Base-by-base conservation (phyloP, 2,113 vertebrate genomes). In the Crotalus tigris region DNA sequence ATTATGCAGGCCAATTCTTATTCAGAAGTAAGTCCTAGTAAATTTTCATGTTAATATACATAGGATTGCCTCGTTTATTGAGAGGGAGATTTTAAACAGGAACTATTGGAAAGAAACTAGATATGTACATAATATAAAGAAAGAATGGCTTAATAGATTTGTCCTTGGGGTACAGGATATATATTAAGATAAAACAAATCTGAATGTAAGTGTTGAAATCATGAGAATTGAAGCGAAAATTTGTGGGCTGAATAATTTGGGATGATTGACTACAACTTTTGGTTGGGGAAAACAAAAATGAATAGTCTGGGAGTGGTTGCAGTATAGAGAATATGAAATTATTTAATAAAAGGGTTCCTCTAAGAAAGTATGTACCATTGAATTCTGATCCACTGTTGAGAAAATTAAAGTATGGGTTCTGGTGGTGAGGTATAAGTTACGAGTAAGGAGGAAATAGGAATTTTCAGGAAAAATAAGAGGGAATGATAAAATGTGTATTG, bases 381-480 rank as follows among this genome's bases (percentile, higher is more conserved):
- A 39, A n/a, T 46, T 29, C 7, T 69, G 17, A 29, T 21, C 26
- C 17, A 44, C 44, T 57, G n/a, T 5, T 5, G 53, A n/a, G 17
- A n/a, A 23, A 3, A 26, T 19, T 59, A 4, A n/a, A 58, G 1
- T 12, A 19, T 9, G 5, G 69, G n/a, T 3, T 39, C 5, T 39
- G n/a, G 15, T 44, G 6, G 0, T 15, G 8, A 15, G 4, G 6
- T 2, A 7, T 2, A n/a, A 17, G 3, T 75, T 4, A 10, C 19
- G 21, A 29, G 23, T 4, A 21, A 39, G 33, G 13, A 39, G 44
- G 26, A 23, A n/a, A 57, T 10, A 29, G 13, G 12, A 0, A 26
- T 57, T 19, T 15, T 17, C 44, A 24, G 19, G 85, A 23, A 23
- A 11, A 39, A 15, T 53, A 12, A 21, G 29, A 7, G 5, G 19